A percentile compares a stretch with the other conserved stretches of the same genome.
phyloP scores from a whole-genome alignment of 2,797 vertebrate genomes.

The Cyprinodon diabolis region DNA sequence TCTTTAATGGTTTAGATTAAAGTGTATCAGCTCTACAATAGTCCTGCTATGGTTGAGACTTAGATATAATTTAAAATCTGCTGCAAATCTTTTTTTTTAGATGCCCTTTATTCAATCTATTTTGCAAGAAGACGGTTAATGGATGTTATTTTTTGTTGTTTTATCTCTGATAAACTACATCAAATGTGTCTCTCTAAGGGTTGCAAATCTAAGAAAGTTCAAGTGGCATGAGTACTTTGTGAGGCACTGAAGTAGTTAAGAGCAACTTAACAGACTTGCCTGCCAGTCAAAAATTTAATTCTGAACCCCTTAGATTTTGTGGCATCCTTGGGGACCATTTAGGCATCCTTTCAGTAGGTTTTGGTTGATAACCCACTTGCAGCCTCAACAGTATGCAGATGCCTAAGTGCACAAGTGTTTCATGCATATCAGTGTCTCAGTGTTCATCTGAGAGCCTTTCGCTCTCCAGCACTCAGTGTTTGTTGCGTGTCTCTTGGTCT shows the following conservation, averaged over 20 bases:
- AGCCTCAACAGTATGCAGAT: constrained; percentile 30
- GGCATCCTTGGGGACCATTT: constrained; percentile 48
- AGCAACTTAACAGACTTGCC: constrained; percentile 35
- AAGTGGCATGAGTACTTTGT: background rate
- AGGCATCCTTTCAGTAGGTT: constrained; percentile 45
- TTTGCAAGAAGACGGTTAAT: background rate
- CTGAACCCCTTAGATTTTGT: constrained; percentile 54
- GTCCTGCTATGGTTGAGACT: background rate
- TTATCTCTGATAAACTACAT: background rate
- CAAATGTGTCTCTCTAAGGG: background rate
- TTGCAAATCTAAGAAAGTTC: background rate
- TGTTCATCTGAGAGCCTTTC: constrained; percentile 30
- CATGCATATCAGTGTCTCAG: constrained; percentile 35
- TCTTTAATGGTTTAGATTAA: background rate
- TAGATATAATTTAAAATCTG: background rate
- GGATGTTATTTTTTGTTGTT: background rate
- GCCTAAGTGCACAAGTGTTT: constrained; percentile 39
- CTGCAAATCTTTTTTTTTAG: background rate
- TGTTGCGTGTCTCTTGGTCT: constrained; percentile 23
- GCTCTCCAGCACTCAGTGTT: constrained; percentile 27
- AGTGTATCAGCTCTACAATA: background rate
- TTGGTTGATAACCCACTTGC: constrained; percentile 57
- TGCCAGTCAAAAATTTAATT: constrained; percentile 49
- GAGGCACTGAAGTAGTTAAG: constrained; percentile 29
- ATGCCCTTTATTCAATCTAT: background rate